Evolutionary conservation across 2,797 vertebrate genomes (phyloP).

Genomic region (Valencia hispanica): DNA sequence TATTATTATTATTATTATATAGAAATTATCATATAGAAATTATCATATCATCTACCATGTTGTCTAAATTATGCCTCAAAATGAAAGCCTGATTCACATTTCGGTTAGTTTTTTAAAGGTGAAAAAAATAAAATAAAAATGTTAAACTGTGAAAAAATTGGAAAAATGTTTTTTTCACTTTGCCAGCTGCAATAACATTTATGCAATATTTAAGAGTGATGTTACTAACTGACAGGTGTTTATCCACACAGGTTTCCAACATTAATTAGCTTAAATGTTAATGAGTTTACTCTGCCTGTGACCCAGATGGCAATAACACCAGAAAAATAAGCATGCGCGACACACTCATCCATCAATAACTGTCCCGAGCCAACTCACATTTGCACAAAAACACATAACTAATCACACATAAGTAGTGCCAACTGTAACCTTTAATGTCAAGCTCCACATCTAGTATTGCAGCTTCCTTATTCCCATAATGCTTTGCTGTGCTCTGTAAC

Average conservation of each 20-base stretch:
- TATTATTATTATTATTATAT: too few relatives aligned
- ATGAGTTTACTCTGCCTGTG: constrained; percentile 35
- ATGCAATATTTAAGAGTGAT: constrained; percentile 1
- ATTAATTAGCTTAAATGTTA: constrained; percentile 47
- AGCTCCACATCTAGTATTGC: constrained; percentile 53
- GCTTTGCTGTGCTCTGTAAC: constrained; percentile 61
- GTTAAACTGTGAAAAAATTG: background rate
- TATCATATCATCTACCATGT: background rate
- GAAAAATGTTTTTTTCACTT: background rate
- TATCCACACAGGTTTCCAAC: constrained; percentile 18
- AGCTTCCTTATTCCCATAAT: constrained; percentile 63
- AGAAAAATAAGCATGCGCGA: constrained; percentile 24
- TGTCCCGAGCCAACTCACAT: constrained; percentile 26
- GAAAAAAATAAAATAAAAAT: too few relatives aligned
- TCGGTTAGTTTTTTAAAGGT: background rate
- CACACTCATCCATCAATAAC: constrained; percentile 58
- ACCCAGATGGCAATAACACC: constrained; percentile 26
- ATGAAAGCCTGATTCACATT: background rate
- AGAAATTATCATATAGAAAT: background rate
- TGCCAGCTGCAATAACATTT: constrained; percentile 1
- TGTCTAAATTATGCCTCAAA: background rate
- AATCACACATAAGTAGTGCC: constrained; percentile 34
- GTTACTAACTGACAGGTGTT: constrained; percentile 42
- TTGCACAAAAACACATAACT: constrained; percentile 39
- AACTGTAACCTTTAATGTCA: constrained; percentile 54